Conservation (phyloP, 2,113 vertebrate genomes). For the Ibidorhyncha struthersii region DNA sequence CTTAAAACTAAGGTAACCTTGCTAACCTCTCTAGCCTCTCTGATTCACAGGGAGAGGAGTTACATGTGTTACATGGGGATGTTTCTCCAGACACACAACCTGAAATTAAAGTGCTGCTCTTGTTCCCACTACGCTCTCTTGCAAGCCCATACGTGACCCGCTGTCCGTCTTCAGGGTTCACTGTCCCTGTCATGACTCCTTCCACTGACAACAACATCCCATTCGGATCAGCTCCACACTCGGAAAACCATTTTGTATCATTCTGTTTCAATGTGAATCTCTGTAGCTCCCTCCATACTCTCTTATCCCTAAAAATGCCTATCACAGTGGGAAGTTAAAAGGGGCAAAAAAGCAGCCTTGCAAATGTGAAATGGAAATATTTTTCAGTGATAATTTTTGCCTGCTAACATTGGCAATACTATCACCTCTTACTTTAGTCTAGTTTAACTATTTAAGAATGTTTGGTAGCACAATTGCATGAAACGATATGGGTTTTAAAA, state of each 20-base stretch:
- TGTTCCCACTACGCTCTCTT: background rate
- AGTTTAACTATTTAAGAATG: background rate
- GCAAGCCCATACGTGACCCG: background rate
- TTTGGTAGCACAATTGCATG: background rate
- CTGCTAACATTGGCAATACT: background rate
- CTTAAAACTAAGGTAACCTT: background rate
- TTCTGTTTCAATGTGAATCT: background rate
- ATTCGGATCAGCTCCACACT: background rate
- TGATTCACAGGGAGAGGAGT: constrained; percentile 8
- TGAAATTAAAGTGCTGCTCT: constrained; percentile 3
- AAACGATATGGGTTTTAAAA: background rate
- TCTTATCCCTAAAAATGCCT: background rate
- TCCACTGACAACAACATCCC: background rate
- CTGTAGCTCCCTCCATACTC: background rate
- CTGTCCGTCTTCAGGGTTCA: background rate
- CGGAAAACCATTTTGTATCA: background rate
- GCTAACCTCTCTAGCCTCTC: background rate
- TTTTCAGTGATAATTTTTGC: background rate
- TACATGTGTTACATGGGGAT: background rate
- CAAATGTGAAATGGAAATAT: background rate
- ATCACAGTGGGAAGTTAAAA: no score
- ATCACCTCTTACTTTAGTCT: background rate
- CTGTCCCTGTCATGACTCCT: background rate
- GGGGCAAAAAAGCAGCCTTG: no score
- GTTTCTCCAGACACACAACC: background rate